phyloP scores from a whole-genome alignment of 2,888 invertebrate genomes.

The Hyposoter dolosus region DNA sequence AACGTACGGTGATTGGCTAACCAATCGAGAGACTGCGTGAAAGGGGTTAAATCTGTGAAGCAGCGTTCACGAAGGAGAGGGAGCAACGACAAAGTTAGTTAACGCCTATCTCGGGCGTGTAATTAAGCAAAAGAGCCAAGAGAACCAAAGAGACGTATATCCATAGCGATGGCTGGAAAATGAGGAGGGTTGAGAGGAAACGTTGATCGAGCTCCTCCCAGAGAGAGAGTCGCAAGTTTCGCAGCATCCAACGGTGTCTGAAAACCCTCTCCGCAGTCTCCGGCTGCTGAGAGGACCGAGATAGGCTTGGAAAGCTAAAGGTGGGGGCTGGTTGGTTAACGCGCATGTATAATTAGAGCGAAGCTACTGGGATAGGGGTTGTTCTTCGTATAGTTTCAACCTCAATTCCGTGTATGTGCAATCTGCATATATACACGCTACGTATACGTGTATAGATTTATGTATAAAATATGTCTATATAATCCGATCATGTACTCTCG shows the following conservation, averaged over 20 bases:
- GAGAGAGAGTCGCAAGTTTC: constrained; percentile 34
- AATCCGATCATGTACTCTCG: constrained; percentile 41
- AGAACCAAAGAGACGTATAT: neutral
- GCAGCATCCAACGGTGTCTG: constrained; percentile 19
- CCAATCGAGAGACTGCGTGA: constrained; percentile 75
- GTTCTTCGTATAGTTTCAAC: constrained; percentile 65
- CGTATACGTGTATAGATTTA: constrained; percentile 46
- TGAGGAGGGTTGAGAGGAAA: constrained; percentile 64
- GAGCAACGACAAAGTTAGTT: constrained; percentile 79
- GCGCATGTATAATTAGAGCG: constrained; percentile 83
- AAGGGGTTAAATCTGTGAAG: constrained; percentile 77
- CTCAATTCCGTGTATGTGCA: constrained; percentile 38
- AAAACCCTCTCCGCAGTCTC: constrained; percentile 55
- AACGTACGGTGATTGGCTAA: constrained; percentile 65
- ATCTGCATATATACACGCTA: constrained; percentile 12
- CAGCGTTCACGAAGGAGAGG: constrained; percentile 71
- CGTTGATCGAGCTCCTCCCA: constrained; percentile 72
- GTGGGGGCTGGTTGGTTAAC: constrained; percentile 80
- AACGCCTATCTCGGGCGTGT: constrained; percentile 80
- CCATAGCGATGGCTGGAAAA: constrained; percentile 47
- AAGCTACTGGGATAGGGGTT: constrained; percentile 44
- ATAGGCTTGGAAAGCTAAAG: constrained; percentile 70
- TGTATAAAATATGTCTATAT: constrained; percentile 61
- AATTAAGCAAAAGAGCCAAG: constrained; percentile 81
- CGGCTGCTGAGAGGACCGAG: constrained; percentile 51